Evolutionary conservation across 2,113 vertebrate genomes (phyloP), one percentile per base, ranked within the genome.

Genomic region (Alectura lathami): DNA sequence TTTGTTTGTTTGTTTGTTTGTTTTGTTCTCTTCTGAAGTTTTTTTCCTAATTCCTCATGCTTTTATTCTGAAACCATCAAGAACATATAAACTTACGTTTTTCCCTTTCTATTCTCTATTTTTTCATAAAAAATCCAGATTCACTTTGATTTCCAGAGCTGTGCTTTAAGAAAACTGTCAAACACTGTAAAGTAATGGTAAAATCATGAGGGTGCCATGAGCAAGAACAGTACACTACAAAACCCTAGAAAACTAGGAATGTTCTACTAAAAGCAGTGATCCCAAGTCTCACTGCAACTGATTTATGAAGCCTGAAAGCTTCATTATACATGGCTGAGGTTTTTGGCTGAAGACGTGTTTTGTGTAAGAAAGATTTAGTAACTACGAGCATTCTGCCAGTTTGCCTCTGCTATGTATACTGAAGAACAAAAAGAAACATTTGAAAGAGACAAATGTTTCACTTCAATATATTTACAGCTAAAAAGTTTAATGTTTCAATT

Each of bases 321-420:
- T 85, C 72, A 32, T 57, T 77, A 66, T 45, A 38, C 59, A 89
- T 0, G 7, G 48, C 22, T 83, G 79, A 91, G 20, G 8, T 4
- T 62, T 82, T 86, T 48, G 63, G 30, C 63, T 93, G 72, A 62
- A 88, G 88, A 74, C 3, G 3, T n/a, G 50, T 42, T 90, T 80
- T 66, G 20, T 80, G 22, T 63, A 73, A 91, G 94, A 68, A 75
- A 69, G 57, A 83, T 57, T 85, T 40, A 92, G 51, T 42, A 82
- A 13, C 48, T 45, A 48, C 11, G 24, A 43, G 29, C 3, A 0
- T 87, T 87, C 66, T 94, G 80, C 86, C 73, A 93, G 68, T 24
- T 81, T 40, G 47, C 54, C 53, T 4, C 3, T 79, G 40, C 23
- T 63, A 50, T 63, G 81, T 74, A 63, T 36, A 23, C 48, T 0